phyloP scores from a whole-genome alignment of 2,888 invertebrate genomes.

The Lampropteryx suffumata region DNA sequence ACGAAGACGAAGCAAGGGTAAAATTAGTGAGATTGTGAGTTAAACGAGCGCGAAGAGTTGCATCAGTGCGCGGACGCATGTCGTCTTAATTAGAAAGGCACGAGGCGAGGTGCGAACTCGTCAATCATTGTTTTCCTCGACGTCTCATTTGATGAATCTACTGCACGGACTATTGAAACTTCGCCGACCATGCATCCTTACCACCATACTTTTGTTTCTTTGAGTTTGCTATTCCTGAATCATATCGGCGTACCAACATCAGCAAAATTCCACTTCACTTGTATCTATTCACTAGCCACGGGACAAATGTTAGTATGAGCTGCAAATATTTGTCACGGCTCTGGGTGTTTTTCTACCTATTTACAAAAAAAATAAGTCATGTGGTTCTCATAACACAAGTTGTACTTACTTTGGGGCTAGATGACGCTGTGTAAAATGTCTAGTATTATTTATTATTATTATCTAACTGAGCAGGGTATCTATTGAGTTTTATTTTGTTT shows the following conservation, averaged over 20 bases:
- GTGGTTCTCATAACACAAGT: no score
- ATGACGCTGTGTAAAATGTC: no score
- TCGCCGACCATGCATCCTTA: slow-evolving; percentile 63
- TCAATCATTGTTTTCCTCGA: slow-evolving; percentile 76
- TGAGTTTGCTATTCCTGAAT: slow-evolving; percentile 3
- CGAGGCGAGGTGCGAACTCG: slow-evolving; percentile 78
- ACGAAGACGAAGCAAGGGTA: slow-evolving; percentile 39
- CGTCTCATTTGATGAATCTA: slow-evolving; percentile 64
- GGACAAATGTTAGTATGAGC: no score
- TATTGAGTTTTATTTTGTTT: no score
- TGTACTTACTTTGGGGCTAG: no score
- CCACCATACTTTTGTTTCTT: slow-evolving; percentile 14
- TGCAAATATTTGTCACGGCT: no score
- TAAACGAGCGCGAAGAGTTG: slow-evolving; percentile 64
- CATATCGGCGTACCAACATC: not conserved
- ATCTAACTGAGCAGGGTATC: no score
- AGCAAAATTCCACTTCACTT: no score
- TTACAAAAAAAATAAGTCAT: no score
- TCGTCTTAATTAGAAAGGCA: slow-evolving; percentile 78
- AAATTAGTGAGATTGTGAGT: slow-evolving; percentile 58
- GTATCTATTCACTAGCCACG: no score
- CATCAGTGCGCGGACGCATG: slow-evolving; percentile 70
- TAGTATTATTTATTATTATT: no score
- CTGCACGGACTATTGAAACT: slow-evolving; percentile 61
- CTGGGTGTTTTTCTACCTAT: no score